A percentile compares a stretch with the other conserved stretches of the same genome.
Evolutionary conservation across 1,140 invertebrate species (phyloP).

Genomic region (Macrotrachela quadricornifera): DNA sequence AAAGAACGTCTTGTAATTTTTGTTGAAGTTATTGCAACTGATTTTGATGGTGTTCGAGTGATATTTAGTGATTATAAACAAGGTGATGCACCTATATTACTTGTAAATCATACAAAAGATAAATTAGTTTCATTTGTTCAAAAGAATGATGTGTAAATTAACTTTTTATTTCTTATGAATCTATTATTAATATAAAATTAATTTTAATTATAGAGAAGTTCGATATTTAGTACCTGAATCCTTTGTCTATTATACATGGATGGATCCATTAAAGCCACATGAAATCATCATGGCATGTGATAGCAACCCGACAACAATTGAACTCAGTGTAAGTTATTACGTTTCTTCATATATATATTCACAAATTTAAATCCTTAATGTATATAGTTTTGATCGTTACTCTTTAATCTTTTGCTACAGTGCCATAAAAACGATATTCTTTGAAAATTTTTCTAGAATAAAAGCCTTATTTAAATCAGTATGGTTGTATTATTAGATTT

Average conservation of each 20-base stretch:
- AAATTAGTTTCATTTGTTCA: constrained; percentile 29
- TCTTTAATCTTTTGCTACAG: too few relatives aligned
- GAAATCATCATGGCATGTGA: constrained; percentile 12
- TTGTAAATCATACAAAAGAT: constrained; percentile 55
- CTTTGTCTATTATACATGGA: constrained; percentile 32
- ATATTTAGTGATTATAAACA: constrained; percentile 53
- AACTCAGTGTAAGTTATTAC: too few relatives aligned
- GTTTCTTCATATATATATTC: too few relatives aligned
- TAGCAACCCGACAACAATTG: too few relatives aligned
- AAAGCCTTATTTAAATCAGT: too few relatives aligned
- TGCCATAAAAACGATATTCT: too few relatives aligned
- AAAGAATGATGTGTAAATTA: constrained; percentile 22
- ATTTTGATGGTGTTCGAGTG: constrained; percentile 41
- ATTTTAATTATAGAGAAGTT: constrained; percentile 11
- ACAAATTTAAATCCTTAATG: too few relatives aligned
- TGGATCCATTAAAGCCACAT: constrained; percentile 26
- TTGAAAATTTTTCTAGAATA: too few relatives aligned
- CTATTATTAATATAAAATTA: background rate
- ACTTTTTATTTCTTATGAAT: background rate
- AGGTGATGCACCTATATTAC: constrained; percentile 59
- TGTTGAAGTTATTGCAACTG: too few relatives aligned
- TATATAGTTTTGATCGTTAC: too few relatives aligned
- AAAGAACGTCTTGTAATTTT: too few relatives aligned
- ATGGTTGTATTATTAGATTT: too few relatives aligned
- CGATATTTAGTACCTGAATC: constrained; percentile 16